Base-by-base conservation (phyloP, 2,113 vertebrate genomes). In the Motacilla alba region DNA sequence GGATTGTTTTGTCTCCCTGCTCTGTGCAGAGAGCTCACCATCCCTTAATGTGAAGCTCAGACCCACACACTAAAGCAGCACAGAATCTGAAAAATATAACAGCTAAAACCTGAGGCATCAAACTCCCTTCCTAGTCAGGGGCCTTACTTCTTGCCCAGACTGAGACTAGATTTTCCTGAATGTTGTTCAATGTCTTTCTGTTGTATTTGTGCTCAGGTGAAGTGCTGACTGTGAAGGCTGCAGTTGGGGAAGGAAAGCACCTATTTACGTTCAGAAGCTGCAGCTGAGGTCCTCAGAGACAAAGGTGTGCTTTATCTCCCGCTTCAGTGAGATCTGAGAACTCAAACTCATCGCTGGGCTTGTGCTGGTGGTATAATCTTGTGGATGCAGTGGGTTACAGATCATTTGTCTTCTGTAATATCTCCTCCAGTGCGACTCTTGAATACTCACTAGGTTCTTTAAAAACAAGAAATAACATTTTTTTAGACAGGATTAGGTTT, bases 401-500 rank as follows among this genome's bases (percentile, higher is more conserved):
- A 27, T 50, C 0, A 0, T 28, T 4, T 26, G 13, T 74, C 81
- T 79, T 47, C 39, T 52, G 27, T 44, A 73, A 17, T 39, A 60
- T 13, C 16, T 74, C 9, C 69, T 55, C 56, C 30, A 33, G 12
- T 43, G 56, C 12, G 68, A 15, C n/a, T 83, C 83, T 43, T 43
- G 52, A 91, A 27, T 81, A 56, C 55, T 90, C 31, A 14, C 20
- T 49, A 21, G 53, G 49, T 69, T 88, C 10, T 69, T 56, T 62
- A 77, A n/a, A 73, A 76, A 41, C 23, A 66, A 69, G 20, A 53
- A 73, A 37, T 62, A 49, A 68, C 77, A 15, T 55, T 58, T 83
- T 83, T 69, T 82, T 87, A 93, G 55, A 18, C 15, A 62, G 68
- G 77, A 44, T 77, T 89, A 77, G 10, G 28, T 77, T 86, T 91